These are phyloP conservation scores for Agrotis puta DNA, from an alignment of 2,888 invertebrate species.

Conservation along the genomic window DNA sequence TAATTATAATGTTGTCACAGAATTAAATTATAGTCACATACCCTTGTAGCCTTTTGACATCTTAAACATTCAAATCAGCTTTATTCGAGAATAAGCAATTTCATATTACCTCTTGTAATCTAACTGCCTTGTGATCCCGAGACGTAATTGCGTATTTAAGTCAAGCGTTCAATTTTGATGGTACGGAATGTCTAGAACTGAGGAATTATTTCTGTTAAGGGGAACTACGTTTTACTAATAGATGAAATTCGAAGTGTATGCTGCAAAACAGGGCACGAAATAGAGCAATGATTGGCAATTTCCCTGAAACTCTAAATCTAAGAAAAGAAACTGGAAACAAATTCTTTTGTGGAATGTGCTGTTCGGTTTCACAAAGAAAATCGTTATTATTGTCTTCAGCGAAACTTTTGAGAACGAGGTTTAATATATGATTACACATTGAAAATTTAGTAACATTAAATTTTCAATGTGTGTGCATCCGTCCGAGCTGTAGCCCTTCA, in stretches of 20 bases:
- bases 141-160: slow-evolving; percentile 58
- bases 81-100: slow-evolving; percentile 52
- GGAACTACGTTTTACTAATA: slow-evolving; percentile 11
- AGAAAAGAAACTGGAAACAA: slow-evolving; percentile 66
- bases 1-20: slow-evolving; percentile 1
- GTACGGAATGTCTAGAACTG: slow-evolving; percentile 38
- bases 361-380: slow-evolving; percentile 67
- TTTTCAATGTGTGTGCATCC: slow-evolving; percentile 63
- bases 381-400: slow-evolving; percentile 65
- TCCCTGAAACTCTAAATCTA: slow-evolving; percentile 63
- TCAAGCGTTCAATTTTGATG: slow-evolving; percentile 56
- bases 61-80: slow-evolving; percentile 44
- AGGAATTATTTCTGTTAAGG: slow-evolving; percentile 37
- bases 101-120: slow-evolving; percentile 54
- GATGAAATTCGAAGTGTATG: slow-evolving; percentile 21
- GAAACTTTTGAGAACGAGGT: slow-evolving; percentile 46
- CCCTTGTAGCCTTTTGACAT: slow-evolving; percentile 8
- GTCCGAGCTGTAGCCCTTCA: slow-evolving; percentile 32
- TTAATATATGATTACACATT: too few relatives aligned
- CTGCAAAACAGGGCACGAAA: slow-evolving; percentile 46
- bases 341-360: slow-evolving; percentile 70
- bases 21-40: slow-evolving; percentile 12
- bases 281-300: slow-evolving; percentile 69
- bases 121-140: slow-evolving; percentile 51
- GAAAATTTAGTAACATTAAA: slow-evolving; percentile 60